Percentiles rank a stretch among this genome's conserved stretches.
Evolutionary conservation across 1,140 invertebrate species (phyloP).

Genomic region (Ceratina japonica): DNA sequence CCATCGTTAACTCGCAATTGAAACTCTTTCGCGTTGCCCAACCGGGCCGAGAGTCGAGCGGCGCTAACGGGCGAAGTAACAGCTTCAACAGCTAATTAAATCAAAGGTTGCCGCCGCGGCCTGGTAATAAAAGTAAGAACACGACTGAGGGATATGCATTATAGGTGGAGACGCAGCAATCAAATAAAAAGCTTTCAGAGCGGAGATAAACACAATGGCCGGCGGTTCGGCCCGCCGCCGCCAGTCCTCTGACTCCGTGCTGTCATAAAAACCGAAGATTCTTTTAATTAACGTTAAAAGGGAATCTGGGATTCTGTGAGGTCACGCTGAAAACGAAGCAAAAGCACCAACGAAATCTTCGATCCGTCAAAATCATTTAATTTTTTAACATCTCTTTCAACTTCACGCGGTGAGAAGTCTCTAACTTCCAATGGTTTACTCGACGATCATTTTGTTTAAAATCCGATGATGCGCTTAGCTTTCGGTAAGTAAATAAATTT

Average conservation of each 20-base stretch:
- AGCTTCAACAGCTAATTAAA: conserved; percentile 76
- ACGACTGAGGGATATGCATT: conserved; percentile 71
- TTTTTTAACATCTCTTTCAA: neutral
- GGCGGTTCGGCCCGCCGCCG: conserved; percentile 22
- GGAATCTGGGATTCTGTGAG: conserved; percentile 15
- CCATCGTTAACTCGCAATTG: too few relatives aligned
- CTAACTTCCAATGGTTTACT: neutral
- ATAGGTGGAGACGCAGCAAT: conserved; percentile 71
- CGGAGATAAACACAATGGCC: conserved; percentile 46
- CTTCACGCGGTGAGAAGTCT: too few relatives aligned
- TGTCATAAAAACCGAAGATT: conserved; percentile 43
- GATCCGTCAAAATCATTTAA: neutral
- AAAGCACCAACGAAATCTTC: neutral
- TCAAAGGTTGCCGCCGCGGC: conserved; percentile 75
- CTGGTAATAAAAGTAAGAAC: conserved; percentile 78
- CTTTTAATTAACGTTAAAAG: conserved; percentile 44
- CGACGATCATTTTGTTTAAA: neutral
- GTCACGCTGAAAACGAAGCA: neutral
- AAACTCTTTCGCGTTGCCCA: neutral
- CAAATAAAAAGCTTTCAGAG: conserved; percentile 75
- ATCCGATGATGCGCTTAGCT: neutral
- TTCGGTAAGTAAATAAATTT: neutral
- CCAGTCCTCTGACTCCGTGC: conserved; percentile 15
- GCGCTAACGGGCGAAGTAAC: conserved; percentile 56
- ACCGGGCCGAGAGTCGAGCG: neutral